Base-by-base conservation (phyloP, 2,888 invertebrate species). In the Herminia tarsipennalis region DNA sequence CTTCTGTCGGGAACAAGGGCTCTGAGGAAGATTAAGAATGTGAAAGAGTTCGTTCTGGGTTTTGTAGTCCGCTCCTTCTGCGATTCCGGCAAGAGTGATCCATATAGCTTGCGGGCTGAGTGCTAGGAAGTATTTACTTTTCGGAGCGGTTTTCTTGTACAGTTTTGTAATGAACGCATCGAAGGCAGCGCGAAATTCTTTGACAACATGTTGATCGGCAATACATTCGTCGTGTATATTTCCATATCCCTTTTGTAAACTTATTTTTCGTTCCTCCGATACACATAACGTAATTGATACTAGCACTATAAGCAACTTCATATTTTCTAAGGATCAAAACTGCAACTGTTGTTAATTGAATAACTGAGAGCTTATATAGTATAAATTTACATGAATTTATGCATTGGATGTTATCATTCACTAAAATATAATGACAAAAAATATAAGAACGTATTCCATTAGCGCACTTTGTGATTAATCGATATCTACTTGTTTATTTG, bases 41-140 rank as follows among this genome's bases (percentile, higher is more conserved):
- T 43, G 13, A 6, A 62, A 62, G 0, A 64, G 27, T 9, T 51
- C 38, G 2, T 51, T n/a, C 32, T 66, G 58, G 20, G n/a, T 39
- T n/a, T 35, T 17, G 2, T 29, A 17, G 12, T 62, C 44, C 0
- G 52, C 28, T 35, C 64, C 64, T 51, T 64, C 64, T 3, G 64
- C 58, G 2, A 64, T 38, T 0, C 43, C 64, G 0, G 67, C 48
- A 0, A 66, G 2, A 0, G 50, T 51, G 17, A 63, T 33, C 64
- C 67, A 64, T 21, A 66, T 38, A 0, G 63, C 41, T 2, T 30
- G 47, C 0, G 64, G 48, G 0, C 55, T 62, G 5, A 56, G 18
- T 2, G 52, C 44, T 6, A 56, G 58, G 8, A 63, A 51, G 8
- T 50, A 54, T 0, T 21, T n/a, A 5, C 49, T 47, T 6, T 24